Percentiles rank a stretch among this genome's conserved stretches.
Conservation (phyloP, 2,888 invertebrate species). For the Julus scandinavius region DNA sequence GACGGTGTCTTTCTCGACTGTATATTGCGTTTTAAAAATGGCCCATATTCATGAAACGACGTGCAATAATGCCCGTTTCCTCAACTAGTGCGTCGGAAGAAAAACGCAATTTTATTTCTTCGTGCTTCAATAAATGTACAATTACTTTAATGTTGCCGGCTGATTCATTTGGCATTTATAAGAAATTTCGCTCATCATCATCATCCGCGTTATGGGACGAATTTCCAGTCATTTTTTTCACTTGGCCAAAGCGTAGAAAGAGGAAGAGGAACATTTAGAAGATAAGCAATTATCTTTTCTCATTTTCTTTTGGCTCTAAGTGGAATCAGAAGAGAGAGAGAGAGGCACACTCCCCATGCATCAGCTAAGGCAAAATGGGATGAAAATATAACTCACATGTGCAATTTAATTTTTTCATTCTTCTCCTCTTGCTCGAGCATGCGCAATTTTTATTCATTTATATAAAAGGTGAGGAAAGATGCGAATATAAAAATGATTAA, state of each 20-base stretch:
- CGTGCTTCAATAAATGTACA: slow-evolving; percentile 39
- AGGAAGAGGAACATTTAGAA: slow-evolving; percentile 39
- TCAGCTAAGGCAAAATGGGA: slow-evolving; percentile 14
- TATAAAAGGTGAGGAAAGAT: slow-evolving; percentile 36
- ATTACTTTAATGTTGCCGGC: slow-evolving; percentile 39
- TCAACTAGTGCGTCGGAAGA: background rate
- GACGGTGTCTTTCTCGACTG: background rate
- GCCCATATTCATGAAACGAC: slow-evolving; percentile 23
- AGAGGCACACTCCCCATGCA: slow-evolving; percentile 1
- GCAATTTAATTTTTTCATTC: slow-evolving; percentile 40
- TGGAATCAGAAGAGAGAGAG: slow-evolving; percentile 16
- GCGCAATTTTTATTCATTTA: slow-evolving; percentile 3
- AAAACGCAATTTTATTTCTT: slow-evolving; percentile 40
- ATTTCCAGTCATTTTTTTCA: slow-evolving; percentile 23
- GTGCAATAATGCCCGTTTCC: slow-evolving; percentile 5
- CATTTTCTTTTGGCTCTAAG: slow-evolving; percentile 36
- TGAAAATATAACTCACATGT: slow-evolving; percentile 36
- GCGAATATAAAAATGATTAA: background rate
- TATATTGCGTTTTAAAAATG: background rate
- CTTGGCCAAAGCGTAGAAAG: background rate
- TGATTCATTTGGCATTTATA: slow-evolving; percentile 40
- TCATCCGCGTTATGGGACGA: slow-evolving; percentile 20
- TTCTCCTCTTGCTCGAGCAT: background rate
- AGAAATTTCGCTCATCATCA: slow-evolving; percentile 39
- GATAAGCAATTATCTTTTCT: slow-evolving; percentile 40